Conservation (phyloP, 1,140 invertebrate genomes). For the Spodoptera frugiperda region DNA sequence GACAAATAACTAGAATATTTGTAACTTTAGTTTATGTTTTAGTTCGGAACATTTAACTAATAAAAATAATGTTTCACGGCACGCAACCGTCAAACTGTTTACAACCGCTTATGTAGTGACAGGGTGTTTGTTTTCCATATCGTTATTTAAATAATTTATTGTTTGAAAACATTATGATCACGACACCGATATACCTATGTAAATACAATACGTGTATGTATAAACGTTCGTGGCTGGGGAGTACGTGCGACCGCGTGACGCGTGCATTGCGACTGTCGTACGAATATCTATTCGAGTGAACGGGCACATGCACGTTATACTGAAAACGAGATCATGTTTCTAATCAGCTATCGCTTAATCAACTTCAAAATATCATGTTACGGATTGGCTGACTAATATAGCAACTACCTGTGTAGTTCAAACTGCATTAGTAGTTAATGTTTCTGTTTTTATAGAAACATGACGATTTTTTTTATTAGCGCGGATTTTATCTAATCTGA, state of each 20-base stretch:
- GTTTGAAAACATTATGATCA: conserved; percentile 38
- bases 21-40: too few species aligned
- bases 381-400: not conserved
- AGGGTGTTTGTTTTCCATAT: conserved; percentile 25
- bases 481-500: too few species aligned
- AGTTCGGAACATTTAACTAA: too few species aligned
- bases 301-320: not conserved
- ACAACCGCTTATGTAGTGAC: not conserved
- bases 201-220: conserved; percentile 28
- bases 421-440: too few species aligned
- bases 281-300: not conserved
- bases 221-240: not conserved
- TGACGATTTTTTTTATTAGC: too few species aligned
- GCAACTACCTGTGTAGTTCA: too few species aligned
- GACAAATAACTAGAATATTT: too few species aligned
- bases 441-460: too few species aligned
- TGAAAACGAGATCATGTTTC: not conserved
- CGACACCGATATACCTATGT: conserved; percentile 1
- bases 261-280: conserved; percentile 4
- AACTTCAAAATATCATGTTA: not conserved
- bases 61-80: too few species aligned
- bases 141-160: conserved; percentile 42
- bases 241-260: conserved; percentile 5
- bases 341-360: not conserved
- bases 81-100: conserved; percentile 20